phyloP scores from a whole-genome alignment of 2,888 invertebrate species.

The Dynastes tityus region DNA sequence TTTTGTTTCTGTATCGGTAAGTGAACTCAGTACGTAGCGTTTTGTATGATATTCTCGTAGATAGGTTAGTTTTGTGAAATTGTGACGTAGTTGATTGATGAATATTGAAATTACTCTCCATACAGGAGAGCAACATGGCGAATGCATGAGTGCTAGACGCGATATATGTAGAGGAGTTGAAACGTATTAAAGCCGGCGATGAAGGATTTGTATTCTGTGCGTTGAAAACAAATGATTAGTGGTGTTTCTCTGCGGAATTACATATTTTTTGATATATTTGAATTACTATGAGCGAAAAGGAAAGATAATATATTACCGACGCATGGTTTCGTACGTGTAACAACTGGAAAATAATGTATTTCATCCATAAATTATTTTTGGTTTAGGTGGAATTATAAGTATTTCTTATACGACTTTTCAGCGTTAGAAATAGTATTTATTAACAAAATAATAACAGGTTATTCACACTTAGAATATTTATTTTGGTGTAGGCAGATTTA shows the following conservation, averaged over 20 bases:
- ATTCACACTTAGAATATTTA: too few species aligned
- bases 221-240: slow-evolving; percentile 25
- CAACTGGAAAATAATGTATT: too few species aligned
- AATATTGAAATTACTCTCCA: slow-evolving; percentile 48
- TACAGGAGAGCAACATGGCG: slow-evolving; percentile 50
- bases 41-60: slow-evolving; percentile 47
- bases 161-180: background rate
- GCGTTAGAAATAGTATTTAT: too few species aligned
- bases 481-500: too few species aligned
- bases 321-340: background rate
- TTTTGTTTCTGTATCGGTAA: slow-evolving; percentile 48
- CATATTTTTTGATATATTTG: background rate
- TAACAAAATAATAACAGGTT: too few species aligned
- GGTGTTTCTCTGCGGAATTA: slow-evolving; percentile 6
- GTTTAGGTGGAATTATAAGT: too few species aligned
- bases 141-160: slow-evolving; percentile 38
- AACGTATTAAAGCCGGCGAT: slow-evolving; percentile 10
- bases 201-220: slow-evolving; percentile 40
- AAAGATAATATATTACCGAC: slow-evolving; percentile 3
- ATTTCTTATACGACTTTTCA: too few species aligned
- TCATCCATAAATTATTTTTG: too few species aligned
- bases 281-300: background rate
- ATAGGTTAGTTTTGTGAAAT: slow-evolving; percentile 45
- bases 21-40: slow-evolving; percentile 47
- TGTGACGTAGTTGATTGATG: slow-evolving; percentile 53